Conservation (phyloP, 2,113 vertebrate genomes). For the Notarius lentiginosus region DNA sequence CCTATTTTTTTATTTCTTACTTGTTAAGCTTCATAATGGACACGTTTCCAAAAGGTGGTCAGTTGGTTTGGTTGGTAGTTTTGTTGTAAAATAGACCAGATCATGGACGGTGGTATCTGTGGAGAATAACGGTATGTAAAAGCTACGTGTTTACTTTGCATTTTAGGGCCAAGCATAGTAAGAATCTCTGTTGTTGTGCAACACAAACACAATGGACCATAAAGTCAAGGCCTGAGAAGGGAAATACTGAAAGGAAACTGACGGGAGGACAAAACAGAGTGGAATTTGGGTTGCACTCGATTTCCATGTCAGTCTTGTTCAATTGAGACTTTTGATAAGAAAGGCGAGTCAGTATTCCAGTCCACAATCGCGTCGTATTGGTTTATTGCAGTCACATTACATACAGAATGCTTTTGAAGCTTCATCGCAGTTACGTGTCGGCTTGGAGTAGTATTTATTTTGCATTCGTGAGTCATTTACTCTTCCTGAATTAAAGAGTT, state of each 20-base stretch:
- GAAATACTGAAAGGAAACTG: conserved; percentile 3
- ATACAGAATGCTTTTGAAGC: not conserved
- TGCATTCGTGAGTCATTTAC: conserved; percentile 14
- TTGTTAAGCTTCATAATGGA: not conserved
- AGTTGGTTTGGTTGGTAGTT: not conserved
- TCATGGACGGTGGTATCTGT: not conserved
- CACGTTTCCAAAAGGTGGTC: not conserved
- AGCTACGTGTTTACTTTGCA: not conserved
- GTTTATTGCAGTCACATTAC: not conserved
- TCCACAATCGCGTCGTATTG: not conserved
- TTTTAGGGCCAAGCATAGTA: not conserved
- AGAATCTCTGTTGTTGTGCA: not conserved
- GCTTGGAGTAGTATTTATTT: conserved; percentile 4
- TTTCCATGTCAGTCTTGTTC: not conserved
- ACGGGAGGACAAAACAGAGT: conserved; percentile 8
- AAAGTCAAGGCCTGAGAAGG: conserved; percentile 19
- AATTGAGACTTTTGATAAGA: not conserved
- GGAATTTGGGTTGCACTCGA: not conserved
- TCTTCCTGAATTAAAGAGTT: conserved; percentile 21
- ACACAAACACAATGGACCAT: not conserved
- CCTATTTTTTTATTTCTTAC: not conserved
- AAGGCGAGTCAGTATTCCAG: not conserved
- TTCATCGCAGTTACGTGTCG: not conserved
- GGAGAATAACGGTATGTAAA: not conserved
- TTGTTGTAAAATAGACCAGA: no score